Evolutionary conservation across 2,113 vertebrate genomes (phyloP), one percentile per base, ranked within the genome.

Genomic region (Mohoua ochrocephala): DNA sequence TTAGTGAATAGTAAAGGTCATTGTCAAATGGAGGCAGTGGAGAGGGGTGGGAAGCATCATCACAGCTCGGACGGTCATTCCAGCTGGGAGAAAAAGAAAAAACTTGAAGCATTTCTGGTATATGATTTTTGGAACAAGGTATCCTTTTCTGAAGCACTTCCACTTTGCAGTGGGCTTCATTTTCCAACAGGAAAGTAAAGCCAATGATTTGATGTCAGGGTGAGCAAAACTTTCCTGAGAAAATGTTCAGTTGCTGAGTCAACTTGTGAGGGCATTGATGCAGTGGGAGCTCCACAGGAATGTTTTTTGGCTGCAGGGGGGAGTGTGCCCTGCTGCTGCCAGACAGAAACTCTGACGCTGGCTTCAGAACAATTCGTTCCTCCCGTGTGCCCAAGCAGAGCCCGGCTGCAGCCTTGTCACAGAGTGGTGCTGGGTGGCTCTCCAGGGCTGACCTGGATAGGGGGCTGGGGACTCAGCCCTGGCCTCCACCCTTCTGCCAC

Each of bases 261-360:
- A 68, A 70, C 84, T 87, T 82, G 53, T 68, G 84, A 92, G 84
- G 47, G 87, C 94, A 87, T 18, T 81, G 81, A 89, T 81, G 90
- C 93, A 63, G 82, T 21, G 81, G 84, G 39, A 83, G 79, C 75
- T 67, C 73, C 50, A 33, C 26, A 74, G 68, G 70, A 84, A 88
- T 20, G 1, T 57, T 86, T 77, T 41, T 28, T 31, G 45, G 71
- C 60, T 52, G 47, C 39, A 57, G 52, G 31, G 26, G 45, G 2
- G 11, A 87, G 53, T 4, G 56, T 76, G 71, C 35, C 50, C n/a
- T 47, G 47, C 74, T 59, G 70, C 67, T 4, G 6, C 89, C 74
- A 86, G 68, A 19, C 71, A 52, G 50, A 70, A 95, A 63, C 30
- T 22, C 52, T 70, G 82, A 16, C 0, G 3, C 42, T 76, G 82